A percentile compares a stretch with the other conserved stretches of the same genome.
Evolutionary conservation across 2,797 vertebrate species (phyloP).

Genomic region (Petrocephalus schoutedeni): DNA sequence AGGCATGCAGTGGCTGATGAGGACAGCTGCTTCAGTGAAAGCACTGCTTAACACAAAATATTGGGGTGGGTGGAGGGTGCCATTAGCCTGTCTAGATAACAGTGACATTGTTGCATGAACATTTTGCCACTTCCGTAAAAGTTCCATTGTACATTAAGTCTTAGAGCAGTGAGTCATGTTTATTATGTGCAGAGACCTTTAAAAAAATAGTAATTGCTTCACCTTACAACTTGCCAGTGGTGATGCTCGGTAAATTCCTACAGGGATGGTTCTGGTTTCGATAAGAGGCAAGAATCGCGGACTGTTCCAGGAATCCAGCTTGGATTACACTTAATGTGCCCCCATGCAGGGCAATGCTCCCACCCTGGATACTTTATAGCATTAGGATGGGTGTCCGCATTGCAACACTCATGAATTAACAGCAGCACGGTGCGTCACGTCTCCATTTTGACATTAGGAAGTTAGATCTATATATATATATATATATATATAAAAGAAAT

Average conservation of each 20-base stretch:
- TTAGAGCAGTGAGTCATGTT: neutral
- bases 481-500: neutral
- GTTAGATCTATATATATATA: neutral
- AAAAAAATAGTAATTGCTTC: neutral
- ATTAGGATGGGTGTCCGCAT: constrained; percentile 3
- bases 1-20: neutral
- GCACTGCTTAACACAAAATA: neutral
- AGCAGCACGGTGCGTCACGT: neutral
- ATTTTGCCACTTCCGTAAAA: neutral
- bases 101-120: neutral
- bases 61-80: too few species aligned
- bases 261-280: constrained; percentile 20
- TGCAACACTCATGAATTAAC: neutral
- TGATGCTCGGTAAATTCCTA: neutral
- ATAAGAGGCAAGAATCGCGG: constrained; percentile 8
- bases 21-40: neutral
- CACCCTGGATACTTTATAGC: neutral
- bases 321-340: constrained; percentile 27
- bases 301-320: constrained; percentile 18
- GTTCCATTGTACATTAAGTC: neutral
- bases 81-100: neutral
- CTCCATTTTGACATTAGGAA: neutral
- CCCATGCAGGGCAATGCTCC: neutral
- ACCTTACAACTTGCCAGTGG: neutral
- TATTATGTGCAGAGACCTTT: neutral